A percentile compares a stretch with the other conserved stretches of the same genome.
phyloP scores from a whole-genome alignment of 2,113 vertebrate species.

The Barbus barbus region DNA sequence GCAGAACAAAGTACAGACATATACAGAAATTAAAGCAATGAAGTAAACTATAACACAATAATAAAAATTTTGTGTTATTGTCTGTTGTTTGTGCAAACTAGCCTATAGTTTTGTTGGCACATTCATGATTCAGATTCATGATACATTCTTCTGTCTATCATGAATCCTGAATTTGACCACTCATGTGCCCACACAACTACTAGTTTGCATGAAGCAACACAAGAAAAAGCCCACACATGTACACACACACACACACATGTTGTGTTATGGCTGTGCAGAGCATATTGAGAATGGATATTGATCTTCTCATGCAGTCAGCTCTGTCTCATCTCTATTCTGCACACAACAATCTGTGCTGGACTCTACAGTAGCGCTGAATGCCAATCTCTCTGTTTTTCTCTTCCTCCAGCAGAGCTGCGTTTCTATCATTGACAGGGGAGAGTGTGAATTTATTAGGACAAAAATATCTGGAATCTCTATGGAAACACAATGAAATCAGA shows the following conservation, averaged over 20 bases:
- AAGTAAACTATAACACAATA: background rate
- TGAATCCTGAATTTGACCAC: background rate
- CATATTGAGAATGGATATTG: slow-evolving; percentile 56
- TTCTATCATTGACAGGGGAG: background rate
- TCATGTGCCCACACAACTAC: background rate
- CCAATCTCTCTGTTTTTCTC: slow-evolving; percentile 6
- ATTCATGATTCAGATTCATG: background rate
- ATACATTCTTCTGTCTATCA: background rate
- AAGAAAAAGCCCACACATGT: slow-evolving; percentile 16
- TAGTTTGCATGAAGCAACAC: background rate
- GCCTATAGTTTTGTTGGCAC: too few relatives aligned
- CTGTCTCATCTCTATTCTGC: slow-evolving; percentile 52
- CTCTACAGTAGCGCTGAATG: slow-evolving; percentile 42
- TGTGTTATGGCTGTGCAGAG: background rate
- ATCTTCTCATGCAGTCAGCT: slow-evolving; percentile 44
- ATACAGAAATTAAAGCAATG: background rate
- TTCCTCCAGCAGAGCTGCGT: background rate
- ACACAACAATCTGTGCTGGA: slow-evolving; percentile 31
- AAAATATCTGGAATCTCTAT: slow-evolving; percentile 40
- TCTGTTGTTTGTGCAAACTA: background rate
- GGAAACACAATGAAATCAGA: slow-evolving; percentile 26
- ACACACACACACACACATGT: background rate
- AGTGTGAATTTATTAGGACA: slow-evolving; percentile 35
- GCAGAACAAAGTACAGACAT: too few relatives aligned
- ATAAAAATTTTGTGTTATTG: background rate